These are phyloP conservation scores for Lithophane socia DNA, from an alignment of 2,888 invertebrate genomes.

Conservation along the genomic window DNA sequence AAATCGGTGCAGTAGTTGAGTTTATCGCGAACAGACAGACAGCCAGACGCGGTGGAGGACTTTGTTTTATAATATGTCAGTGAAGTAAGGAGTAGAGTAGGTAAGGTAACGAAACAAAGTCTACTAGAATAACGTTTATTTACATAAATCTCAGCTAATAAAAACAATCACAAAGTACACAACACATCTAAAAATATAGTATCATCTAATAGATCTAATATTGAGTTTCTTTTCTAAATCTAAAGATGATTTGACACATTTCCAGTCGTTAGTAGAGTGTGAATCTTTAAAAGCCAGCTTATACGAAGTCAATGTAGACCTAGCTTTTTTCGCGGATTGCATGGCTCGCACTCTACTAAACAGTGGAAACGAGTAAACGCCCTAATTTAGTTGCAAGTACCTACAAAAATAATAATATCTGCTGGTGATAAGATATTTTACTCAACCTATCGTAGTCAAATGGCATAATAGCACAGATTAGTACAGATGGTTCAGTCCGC, in stretches of 20 bases:
- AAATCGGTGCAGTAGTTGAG: no score
- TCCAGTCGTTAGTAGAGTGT: background rate
- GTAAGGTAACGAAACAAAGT: background rate
- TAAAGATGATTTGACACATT: background rate
- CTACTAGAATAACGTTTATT: conserved; percentile 26
- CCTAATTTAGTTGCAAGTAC: background rate
- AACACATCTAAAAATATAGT: conserved; percentile 19
- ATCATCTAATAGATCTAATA: background rate
- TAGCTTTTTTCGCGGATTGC: background rate
- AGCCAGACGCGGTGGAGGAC: no score
- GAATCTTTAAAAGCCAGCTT: background rate
- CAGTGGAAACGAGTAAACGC: background rate
- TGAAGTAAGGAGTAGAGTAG: background rate
- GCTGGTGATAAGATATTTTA: background rate
- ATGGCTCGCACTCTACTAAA: background rate
- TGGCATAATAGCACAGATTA: background rate
- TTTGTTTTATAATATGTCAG: no score
- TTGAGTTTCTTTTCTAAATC: conserved; percentile 11
- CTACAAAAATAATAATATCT: background rate
- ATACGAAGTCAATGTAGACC: background rate
- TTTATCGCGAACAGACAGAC: no score
- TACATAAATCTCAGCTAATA: background rate
- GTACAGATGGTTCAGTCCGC: no score
- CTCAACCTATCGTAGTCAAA: background rate
- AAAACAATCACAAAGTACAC: background rate